These are phyloP conservation scores for Gerosis bhagava DNA, from an alignment of 2,888 invertebrate species.

Conservation along the genomic window DNA sequence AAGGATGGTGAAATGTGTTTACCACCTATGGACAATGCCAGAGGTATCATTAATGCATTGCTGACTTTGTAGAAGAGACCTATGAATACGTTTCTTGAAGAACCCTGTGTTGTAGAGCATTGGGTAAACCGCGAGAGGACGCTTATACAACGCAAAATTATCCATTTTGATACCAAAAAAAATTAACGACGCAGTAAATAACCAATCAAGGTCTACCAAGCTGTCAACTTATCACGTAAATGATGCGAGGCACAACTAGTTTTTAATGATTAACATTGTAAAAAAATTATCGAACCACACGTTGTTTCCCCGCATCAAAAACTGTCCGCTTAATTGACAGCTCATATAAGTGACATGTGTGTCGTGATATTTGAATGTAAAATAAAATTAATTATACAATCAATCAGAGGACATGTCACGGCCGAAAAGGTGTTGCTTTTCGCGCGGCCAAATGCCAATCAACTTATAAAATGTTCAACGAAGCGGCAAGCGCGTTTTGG, in stretches of 20 bases:
- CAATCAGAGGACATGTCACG: slow-evolving; percentile 74
- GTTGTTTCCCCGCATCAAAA: slow-evolving; percentile 72
- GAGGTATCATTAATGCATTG: too few species aligned
- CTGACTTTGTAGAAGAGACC: too few species aligned
- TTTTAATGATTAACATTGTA: slow-evolving; percentile 54
- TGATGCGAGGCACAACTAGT: slow-evolving; percentile 50
- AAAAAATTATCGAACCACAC: slow-evolving; percentile 46
- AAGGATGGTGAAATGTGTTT: too few species aligned
- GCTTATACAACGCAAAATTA: too few species aligned
- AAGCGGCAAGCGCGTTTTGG: slow-evolving; percentile 44
- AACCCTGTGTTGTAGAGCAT: too few species aligned
- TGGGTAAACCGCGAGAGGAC: too few species aligned
- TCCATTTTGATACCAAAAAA: slow-evolving; percentile 20
- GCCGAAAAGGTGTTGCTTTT: slow-evolving; percentile 77
- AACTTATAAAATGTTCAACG: slow-evolving; percentile 69
- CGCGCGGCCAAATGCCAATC: slow-evolving; percentile 76
- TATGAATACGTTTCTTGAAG: too few species aligned
- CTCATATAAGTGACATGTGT: slow-evolving; percentile 58
- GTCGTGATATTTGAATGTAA: slow-evolving; percentile 68
- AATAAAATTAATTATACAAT: slow-evolving; percentile 80
- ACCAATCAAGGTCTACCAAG: slow-evolving; percentile 54
- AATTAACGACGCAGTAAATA: slow-evolving; percentile 38
- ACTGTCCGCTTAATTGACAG: slow-evolving; percentile 78
- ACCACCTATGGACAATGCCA: too few species aligned
- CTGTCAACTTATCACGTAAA: slow-evolving; percentile 60